Evolutionary conservation across 2,797 vertebrate species (phyloP), one percentile per base, ranked within the genome.

Genomic region (Todus mexicanus): DNA sequence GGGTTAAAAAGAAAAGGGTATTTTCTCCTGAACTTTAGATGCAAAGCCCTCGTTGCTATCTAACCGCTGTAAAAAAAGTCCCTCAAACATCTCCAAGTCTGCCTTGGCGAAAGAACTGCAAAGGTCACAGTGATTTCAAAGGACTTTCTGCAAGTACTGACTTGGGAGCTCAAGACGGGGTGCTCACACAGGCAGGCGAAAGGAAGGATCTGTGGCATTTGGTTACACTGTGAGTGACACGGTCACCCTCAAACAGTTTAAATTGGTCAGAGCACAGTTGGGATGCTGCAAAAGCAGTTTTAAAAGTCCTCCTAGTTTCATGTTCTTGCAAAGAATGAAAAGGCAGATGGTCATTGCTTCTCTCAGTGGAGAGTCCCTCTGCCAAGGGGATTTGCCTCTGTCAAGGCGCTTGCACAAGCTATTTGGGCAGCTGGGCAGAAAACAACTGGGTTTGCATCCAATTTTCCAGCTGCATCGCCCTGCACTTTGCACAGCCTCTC

Each of bases 311-410:
- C 35, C 43, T 45, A 79, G 42, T 51, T 82, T 75, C n/a, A 29
- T 1, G 1, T 29, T 51, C 38, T 35, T 45, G 40, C 22, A 57
- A 48, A 60, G 73, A 75, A 35, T 13, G 47, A n/a, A 74, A 93
- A 89, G 77, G 66, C 63, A 93, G 63, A 84, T 31, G 59, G 63
- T 81, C 45, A 7, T 88, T 84, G n/a, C 61, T 75, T 88, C 79
- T 78, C 84, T 63, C 86, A 57, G 66, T 0, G 1, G 69, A 70
- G 20, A 72, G n/a, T 14, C 82, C 45, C 10, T 26, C 51, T 68
- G 68, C 51, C 82, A 85, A 79, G 91, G 64, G n/a, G n/a, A n/a
- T n/a, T n/a, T n/a, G n/a, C n/a, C n/a, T n/a, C n/a, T n/a, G n/a
- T n/a, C 81, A 56, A 90, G 59, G 70, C 1, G 0, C 63, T 81